phyloP scores from a whole-genome alignment of 2,113 vertebrate genomes.

The Microtus ochrogaster region DNA sequence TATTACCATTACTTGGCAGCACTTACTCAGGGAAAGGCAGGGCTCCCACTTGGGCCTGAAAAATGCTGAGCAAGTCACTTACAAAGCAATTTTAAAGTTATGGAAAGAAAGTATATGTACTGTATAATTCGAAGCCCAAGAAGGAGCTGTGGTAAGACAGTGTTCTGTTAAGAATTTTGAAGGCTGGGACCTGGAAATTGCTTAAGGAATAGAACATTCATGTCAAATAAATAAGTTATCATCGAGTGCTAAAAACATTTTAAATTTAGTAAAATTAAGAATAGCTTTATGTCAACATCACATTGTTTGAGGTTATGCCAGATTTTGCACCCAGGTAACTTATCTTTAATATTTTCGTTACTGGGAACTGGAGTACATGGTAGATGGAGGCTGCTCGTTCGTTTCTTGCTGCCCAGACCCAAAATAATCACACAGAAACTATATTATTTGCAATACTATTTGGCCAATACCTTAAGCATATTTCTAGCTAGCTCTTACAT shows the following conservation, averaged over 20 bases:
- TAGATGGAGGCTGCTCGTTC: too few species aligned
- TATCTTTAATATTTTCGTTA: constrained; percentile 25
- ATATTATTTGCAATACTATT: too few species aligned
- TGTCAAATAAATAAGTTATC: constrained; percentile 22
- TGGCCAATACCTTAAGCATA: too few species aligned
- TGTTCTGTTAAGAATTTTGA: neutral
- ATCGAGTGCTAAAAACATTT: constrained; percentile 49
- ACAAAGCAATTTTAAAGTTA: constrained; percentile 76
- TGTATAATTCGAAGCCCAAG: constrained; percentile 62
- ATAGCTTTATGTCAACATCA: constrained; percentile 7
- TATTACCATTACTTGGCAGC: constrained; percentile 63
- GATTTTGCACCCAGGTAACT: neutral
- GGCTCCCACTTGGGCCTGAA: constrained; percentile 39
- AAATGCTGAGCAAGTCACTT: constrained; percentile 75
- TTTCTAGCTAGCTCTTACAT: too few species aligned
- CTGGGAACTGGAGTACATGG: neutral
- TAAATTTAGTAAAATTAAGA: constrained; percentile 36
- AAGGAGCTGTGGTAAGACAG: neutral
- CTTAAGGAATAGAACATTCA: neutral
- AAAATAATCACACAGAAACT: too few species aligned
- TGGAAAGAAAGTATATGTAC: constrained; percentile 41
- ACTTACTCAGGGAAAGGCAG: constrained; percentile 58
- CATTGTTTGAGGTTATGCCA: constrained; percentile 20
- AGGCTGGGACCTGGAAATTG: constrained; percentile 21
- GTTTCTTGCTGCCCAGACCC: too few species aligned